A percentile compares a stretch with the other conserved stretches of the same genome.
These are phyloP conservation scores for Botrylloides violaceus DNA, from an alignment of 23 tunicate genomes.

Conservation along the genomic window DNA sequence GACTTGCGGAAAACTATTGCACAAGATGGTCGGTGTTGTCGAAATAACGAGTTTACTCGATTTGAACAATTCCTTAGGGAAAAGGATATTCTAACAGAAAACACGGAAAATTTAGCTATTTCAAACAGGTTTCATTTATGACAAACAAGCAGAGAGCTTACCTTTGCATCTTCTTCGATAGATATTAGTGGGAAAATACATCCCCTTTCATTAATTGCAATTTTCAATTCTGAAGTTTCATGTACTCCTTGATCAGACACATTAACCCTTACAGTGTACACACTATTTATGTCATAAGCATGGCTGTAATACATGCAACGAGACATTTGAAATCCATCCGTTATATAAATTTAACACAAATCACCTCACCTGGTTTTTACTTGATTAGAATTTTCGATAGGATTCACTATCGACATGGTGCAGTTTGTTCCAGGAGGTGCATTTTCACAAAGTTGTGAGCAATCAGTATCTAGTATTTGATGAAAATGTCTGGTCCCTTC, in stretches of 20 bases:
- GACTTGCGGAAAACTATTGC: conserved; percentile 77
- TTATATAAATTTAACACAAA: too few species aligned
- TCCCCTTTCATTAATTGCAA: conserved; percentile 88
- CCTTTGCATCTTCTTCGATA: conserved; percentile 93
- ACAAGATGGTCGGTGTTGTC: conserved; percentile 61
- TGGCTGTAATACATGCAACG: conserved; percentile 44
- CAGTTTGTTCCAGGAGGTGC: conserved; percentile 53
- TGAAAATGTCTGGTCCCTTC: conserved; percentile 52
- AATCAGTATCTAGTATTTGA: conserved; percentile 50
- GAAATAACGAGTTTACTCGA: conserved; percentile 75
- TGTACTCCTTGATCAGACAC: conserved; percentile 52
- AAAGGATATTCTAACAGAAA: conserved; percentile 28
- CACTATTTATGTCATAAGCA: conserved; percentile 68
- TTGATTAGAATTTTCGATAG: conserved; percentile 65
- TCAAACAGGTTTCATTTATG: too few species aligned
- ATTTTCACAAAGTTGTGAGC: conserved; percentile 62
- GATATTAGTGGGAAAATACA: conserved; percentile 74
- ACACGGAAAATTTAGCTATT: not conserved
- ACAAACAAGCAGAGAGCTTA: too few species aligned
- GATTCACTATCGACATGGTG: conserved; percentile 34
- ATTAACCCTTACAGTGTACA: conserved; percentile 52
- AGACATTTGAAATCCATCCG: too few species aligned
- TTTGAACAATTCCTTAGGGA: conserved; percentile 62
- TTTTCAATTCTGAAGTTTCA: conserved; percentile 29
- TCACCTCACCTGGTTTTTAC: conserved; percentile 48